Evolutionary conservation across 2,113 vertebrate genomes (phyloP), one percentile per base, ranked within the genome.

Genomic region (Globicephala melas): DNA sequence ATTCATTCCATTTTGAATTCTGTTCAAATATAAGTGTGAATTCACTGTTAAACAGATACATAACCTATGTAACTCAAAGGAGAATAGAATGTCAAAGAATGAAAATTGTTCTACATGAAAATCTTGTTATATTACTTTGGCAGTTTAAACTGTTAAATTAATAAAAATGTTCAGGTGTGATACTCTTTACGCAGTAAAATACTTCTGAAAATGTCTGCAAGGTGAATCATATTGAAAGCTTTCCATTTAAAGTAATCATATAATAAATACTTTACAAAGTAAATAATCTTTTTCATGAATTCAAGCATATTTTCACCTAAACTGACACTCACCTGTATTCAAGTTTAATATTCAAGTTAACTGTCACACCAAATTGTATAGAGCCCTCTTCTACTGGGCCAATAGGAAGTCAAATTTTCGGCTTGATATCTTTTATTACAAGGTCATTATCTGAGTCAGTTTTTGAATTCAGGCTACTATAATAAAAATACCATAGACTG

Each of bases 1-100:
- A 20, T 92, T 97, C 95, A 88, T 96, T 94, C 92, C 53, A 93
- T 88, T 98, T 97, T 92, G 97, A 97, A 92, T 95, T 85, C 68
- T 92, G 92, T 89, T 97, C 80, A 90, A 96, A 97, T 87, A 7
- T 94, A 96, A 97, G 95, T 95, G 26, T 94, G 95, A 95, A 96
- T 98, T 95, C 95, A 76, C 96, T 91, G 79, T 96, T 96, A 94
- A 93, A 89, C 83, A 95, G 55, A 96, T 83, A 87, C 89, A 97
- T 96, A 97, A 97, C 87, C 94, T 96, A 73, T 38, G 65, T 90
- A 97, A 97, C 60, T 96, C 93, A 96, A 91, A 96, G 79, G 77
- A 90, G 93, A 93, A 92, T 73, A 87, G 60, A 96, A 93, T 94
- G 80, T 93, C 89, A 97, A 92, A 92, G 85, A 97, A 97, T 60